phyloP scores from a whole-genome alignment of 2,113 vertebrate genomes.

The Psephotus haematonotus region DNA sequence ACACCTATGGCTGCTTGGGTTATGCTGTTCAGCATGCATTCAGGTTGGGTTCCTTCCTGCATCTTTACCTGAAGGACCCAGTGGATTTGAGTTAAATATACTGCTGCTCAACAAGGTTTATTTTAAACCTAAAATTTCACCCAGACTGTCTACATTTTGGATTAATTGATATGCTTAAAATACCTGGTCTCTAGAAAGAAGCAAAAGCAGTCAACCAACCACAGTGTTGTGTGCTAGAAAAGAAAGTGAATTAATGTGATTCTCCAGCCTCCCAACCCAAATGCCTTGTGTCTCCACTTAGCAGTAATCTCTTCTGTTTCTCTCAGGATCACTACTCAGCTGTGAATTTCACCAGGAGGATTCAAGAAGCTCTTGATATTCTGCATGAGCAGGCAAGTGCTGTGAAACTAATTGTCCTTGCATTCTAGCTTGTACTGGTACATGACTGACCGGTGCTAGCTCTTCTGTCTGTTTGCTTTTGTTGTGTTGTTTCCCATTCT shows the following conservation, averaged over 20 bases:
- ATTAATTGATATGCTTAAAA: not conserved
- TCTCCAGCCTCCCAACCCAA: not conserved
- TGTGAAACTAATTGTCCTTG: not conserved
- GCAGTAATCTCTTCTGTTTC: not conserved
- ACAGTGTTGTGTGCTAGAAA: not conserved
- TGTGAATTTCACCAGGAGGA: conserved; percentile 74
- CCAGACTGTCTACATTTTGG: fast-evolving
- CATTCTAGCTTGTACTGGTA: not conserved
- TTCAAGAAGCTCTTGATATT: conserved; percentile 86
- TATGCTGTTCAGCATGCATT: not conserved
- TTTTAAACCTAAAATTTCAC: not conserved
- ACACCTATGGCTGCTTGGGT: not conserved
- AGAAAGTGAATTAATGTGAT: not conserved
- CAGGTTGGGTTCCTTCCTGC: not conserved
- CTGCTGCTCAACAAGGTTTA: not conserved
- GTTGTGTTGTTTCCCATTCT: not conserved
- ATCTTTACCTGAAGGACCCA: not conserved
- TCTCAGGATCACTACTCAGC: conserved; percentile 82
- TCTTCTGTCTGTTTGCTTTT: not conserved
- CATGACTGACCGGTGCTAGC: not conserved
- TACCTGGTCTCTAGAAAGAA: not conserved
- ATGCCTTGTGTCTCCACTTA: not conserved
- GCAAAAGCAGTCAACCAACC: not conserved
- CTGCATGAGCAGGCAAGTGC: conserved; percentile 84
- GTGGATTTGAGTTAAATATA: not conserved